Evolutionary conservation across 1,140 invertebrate genomes (phyloP).

Genomic region (Hylaeus volcanicus): DNA sequence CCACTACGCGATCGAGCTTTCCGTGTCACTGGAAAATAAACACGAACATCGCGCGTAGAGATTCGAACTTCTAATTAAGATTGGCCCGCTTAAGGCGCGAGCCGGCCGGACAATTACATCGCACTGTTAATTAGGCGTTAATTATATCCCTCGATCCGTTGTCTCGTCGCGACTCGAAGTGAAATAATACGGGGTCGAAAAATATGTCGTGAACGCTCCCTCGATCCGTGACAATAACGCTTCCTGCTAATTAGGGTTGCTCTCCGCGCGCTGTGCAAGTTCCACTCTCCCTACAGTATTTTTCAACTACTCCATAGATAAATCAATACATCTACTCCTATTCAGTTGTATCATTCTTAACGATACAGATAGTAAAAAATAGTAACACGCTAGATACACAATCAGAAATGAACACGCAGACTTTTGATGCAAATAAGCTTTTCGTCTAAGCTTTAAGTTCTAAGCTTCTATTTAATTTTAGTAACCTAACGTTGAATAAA

Average conservation of each 20-base stretch:
- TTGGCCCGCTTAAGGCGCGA: slow-evolving; percentile 1
- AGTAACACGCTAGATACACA: too few species aligned
- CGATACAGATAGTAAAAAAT: too few species aligned
- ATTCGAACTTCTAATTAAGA: slow-evolving; percentile 22
- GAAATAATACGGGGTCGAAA: slow-evolving; percentile 16
- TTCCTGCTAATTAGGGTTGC: slow-evolving; percentile 18
- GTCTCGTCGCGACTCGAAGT: not conserved
- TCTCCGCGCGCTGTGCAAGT: not conserved
- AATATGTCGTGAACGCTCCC: slow-evolving; percentile 6
- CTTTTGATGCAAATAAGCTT: too few species aligned
- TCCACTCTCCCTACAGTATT: too few species aligned
- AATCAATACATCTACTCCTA: too few species aligned
- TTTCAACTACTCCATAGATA: too few species aligned
- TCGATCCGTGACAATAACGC: slow-evolving; percentile 13
- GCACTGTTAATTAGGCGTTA: slow-evolving; percentile 36
- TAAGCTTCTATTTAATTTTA: too few species aligned
- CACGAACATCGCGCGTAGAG: not conserved
- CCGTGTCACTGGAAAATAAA: not conserved
- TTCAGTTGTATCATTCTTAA: too few species aligned
- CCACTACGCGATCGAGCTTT: not conserved
- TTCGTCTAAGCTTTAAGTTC: too few species aligned
- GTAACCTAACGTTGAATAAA: too few species aligned
- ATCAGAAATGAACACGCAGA: too few species aligned
- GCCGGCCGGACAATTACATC: slow-evolving; percentile 6
- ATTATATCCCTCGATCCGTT: slow-evolving; percentile 1